Evolutionary conservation across 2,113 vertebrate genomes (phyloP).

Genomic region (Mungos mungo): DNA sequence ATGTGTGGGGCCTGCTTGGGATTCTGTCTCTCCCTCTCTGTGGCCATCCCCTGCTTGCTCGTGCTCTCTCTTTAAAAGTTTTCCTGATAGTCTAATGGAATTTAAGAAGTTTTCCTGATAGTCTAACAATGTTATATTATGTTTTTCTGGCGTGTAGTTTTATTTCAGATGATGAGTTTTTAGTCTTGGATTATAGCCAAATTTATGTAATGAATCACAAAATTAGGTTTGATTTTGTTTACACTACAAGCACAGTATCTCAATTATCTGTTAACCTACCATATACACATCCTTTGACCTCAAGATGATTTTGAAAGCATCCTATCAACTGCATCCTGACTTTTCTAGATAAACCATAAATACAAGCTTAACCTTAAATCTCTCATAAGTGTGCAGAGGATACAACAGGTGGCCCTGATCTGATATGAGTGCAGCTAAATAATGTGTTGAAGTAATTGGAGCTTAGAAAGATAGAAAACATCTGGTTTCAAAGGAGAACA

Average conservation of each 20-base stretch:
- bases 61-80: too few relatives aligned
- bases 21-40: too few relatives aligned
- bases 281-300: slow-evolving; percentile 52
- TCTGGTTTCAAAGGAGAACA: slow-evolving; percentile 63
- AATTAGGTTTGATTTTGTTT: slow-evolving; percentile 71
- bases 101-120: background rate
- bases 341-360: slow-evolving; percentile 66
- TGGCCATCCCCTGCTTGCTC: too few relatives aligned
- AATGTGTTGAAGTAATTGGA: slow-evolving; percentile 77
- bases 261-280: slow-evolving; percentile 65
- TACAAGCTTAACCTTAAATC: slow-evolving; percentile 59
- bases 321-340: slow-evolving; percentile 46
- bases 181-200: slow-evolving; percentile 48
- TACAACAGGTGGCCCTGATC: slow-evolving; percentile 76
- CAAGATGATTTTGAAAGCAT: slow-evolving; percentile 60
- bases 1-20: too few relatives aligned
- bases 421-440: slow-evolving; percentile 69
- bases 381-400: slow-evolving; percentile 51
- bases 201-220: slow-evolving; percentile 63
- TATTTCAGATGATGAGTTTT: slow-evolving; percentile 44
- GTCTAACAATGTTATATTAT: background rate
- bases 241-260: slow-evolving; percentile 45
- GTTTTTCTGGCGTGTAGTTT: slow-evolving; percentile 1
- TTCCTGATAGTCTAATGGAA: background rate
- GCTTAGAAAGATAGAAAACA: slow-evolving; percentile 75